Evolutionary conservation across 2,797 vertebrate species (phyloP).

Genomic region (Artibeus jamaicensis): DNA sequence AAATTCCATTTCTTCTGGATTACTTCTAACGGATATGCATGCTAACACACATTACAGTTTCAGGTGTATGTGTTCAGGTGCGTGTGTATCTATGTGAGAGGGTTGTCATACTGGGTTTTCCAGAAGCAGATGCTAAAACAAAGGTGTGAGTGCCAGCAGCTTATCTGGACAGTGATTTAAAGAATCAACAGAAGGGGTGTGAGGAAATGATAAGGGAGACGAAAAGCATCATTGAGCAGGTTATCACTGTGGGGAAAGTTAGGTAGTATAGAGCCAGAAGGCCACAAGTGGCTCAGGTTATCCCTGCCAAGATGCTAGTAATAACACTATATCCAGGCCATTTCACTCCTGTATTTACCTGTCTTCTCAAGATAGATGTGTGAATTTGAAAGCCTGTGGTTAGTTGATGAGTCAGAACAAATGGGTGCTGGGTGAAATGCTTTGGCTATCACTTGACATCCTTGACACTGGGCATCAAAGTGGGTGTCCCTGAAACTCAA

Average conservation of each 20-base stretch:
- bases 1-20: neutral
- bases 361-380: neutral
- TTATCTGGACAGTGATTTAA: neutral
- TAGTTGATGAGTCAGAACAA: neutral
- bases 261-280: neutral
- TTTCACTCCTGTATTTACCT: neutral
- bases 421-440: neutral
- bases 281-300: neutral
- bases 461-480: neutral
- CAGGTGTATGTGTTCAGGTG: neutral
- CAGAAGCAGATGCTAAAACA: neutral
- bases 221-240: neutral
- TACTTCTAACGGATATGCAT: neutral
- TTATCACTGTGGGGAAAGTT: neutral
- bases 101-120: neutral
- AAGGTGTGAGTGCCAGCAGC: neutral
- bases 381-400: neutral
- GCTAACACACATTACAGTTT: neutral
- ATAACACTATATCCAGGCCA: neutral
- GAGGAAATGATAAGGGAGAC: neutral
- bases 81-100: neutral
- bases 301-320: neutral
- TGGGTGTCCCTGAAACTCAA: slow-evolving; percentile 2
- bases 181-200: neutral
- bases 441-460: neutral